These are phyloP conservation scores for Siniperca scherzeri DNA, from an alignment of 2,797 vertebrate species.

Conservation along the genomic window DNA sequence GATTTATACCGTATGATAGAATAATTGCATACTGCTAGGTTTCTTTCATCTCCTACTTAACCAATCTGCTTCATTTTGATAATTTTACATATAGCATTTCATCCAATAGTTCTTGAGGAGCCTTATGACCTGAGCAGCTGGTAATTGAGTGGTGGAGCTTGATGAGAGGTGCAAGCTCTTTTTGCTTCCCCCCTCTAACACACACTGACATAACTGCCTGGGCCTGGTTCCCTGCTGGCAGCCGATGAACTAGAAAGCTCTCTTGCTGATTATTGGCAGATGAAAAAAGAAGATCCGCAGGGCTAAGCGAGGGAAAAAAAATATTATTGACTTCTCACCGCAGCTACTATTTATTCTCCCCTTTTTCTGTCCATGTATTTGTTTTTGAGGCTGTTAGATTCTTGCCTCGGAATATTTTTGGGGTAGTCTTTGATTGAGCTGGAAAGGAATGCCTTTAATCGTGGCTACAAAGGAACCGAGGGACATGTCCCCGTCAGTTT, in stretches of 20 bases:
- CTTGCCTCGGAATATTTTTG: constrained; percentile 82
- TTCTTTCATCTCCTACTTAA: constrained; percentile 53
- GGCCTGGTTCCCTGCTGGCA: constrained; percentile 79
- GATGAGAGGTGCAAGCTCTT: constrained; percentile 69
- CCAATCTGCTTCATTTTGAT: constrained; percentile 34
- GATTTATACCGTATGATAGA: constrained; percentile 48
- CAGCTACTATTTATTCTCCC: constrained; percentile 83
- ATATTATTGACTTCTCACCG: constrained; percentile 83
- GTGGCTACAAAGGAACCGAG: constrained; percentile 80
- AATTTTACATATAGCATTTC: constrained; percentile 11
- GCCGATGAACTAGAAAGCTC: constrained; percentile 79
- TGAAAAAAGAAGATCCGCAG: constrained; percentile 82
- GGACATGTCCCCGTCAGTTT: constrained; percentile 79
- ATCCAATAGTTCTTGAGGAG: constrained; percentile 19
- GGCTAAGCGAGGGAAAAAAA: constrained; percentile 71
- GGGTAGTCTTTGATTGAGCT: constrained; percentile 79
- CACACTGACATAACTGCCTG: constrained; percentile 73
- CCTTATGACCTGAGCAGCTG: constrained; percentile 59
- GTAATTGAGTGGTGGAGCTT: constrained; percentile 70
- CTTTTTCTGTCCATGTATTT: constrained; percentile 78
- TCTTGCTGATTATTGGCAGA: constrained; percentile 82
- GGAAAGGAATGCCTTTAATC: constrained; percentile 86
- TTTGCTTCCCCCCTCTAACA: constrained; percentile 46
- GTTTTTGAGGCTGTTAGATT: constrained; percentile 81
- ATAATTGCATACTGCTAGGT: constrained; percentile 41